A percentile compares a stretch with the other conserved stretches of the same genome.
phyloP scores from a whole-genome alignment of 2,797 vertebrate species.

The Melanotaenia boesemani region DNA sequence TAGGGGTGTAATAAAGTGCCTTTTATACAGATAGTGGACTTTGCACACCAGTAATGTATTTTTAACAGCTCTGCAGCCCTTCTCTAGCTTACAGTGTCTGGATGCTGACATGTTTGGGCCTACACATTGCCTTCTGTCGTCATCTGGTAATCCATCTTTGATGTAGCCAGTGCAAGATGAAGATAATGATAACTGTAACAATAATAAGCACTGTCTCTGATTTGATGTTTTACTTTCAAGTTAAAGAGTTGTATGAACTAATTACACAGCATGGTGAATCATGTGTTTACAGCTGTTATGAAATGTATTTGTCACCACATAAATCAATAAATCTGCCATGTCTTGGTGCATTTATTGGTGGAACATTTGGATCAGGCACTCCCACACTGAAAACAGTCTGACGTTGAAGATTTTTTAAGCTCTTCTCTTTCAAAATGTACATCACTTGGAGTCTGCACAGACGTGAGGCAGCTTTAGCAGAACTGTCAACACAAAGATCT shows the following conservation, averaged over 20 bases:
- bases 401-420: not conserved
- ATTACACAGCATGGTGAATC: not conserved
- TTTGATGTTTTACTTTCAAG: not conserved
- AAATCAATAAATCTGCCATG: not conserved
- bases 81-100: slow-evolving; percentile 24
- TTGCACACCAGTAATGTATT: slow-evolving; percentile 14
- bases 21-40: slow-evolving; percentile 21
- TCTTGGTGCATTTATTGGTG: not conserved
- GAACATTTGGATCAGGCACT: not conserved
- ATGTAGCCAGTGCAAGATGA: not conserved
- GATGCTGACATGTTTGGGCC: slow-evolving; percentile 5
- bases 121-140: slow-evolving; percentile 2
- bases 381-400: not conserved
- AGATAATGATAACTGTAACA: not conserved
- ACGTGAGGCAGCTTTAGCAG: not conserved
- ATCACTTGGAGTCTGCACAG: not conserved
- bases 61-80: slow-evolving; percentile 6
- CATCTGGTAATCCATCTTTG: slow-evolving; percentile 1
- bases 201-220: not conserved
- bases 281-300: not conserved
- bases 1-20: slow-evolving; percentile 26
- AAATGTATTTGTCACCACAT: not conserved
- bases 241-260: not conserved
- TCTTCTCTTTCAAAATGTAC: not conserved
- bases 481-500: not conserved